Evolutionary conservation across 2,888 invertebrate species (phyloP).

Genomic region (Theodoxus fluviatilis): DNA sequence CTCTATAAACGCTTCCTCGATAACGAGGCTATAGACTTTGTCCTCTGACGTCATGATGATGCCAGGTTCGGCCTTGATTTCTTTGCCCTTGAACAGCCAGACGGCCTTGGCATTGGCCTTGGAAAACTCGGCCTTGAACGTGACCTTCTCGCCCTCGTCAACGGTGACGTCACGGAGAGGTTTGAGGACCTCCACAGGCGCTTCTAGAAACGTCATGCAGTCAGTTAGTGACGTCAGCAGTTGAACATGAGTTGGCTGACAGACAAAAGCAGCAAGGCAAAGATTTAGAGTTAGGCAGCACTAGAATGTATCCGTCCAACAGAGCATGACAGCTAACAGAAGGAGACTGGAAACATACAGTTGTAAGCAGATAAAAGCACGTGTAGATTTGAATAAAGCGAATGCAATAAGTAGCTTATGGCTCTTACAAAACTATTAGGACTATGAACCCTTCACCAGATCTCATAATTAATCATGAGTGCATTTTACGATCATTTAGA

Average conservation of each 20-base stretch:
- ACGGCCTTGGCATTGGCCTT: constrained; percentile 91
- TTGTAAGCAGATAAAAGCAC: not conserved
- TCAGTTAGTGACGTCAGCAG: not conserved
- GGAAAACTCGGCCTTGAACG: constrained; percentile 90
- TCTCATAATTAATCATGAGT: too few species aligned
- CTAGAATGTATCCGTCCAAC: too few species aligned
- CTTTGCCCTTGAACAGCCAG: constrained; percentile 81
- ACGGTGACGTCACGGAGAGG: constrained; percentile 44
- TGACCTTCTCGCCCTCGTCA: constrained; percentile 68
- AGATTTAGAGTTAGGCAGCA: not conserved
- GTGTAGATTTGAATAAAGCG: too few species aligned
- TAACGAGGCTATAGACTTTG: constrained; percentile 46
- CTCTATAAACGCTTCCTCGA: constrained; percentile 50
- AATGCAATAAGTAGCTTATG: too few species aligned
- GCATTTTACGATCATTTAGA: too few species aligned
- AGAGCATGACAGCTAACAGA: too few species aligned
- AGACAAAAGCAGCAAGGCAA: too few species aligned
- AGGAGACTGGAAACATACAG: too few species aligned
- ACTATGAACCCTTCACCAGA: too few species aligned
- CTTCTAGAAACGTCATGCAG: constrained; percentile 37
- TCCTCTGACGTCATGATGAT: constrained; percentile 82
- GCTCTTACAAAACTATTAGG: too few species aligned
- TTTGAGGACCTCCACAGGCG: constrained; percentile 47
- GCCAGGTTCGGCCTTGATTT: constrained; percentile 83
- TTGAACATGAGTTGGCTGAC: too few species aligned